phyloP scores from a whole-genome alignment of 1,140 invertebrate species.

The Drosophila kohkoa region DNA sequence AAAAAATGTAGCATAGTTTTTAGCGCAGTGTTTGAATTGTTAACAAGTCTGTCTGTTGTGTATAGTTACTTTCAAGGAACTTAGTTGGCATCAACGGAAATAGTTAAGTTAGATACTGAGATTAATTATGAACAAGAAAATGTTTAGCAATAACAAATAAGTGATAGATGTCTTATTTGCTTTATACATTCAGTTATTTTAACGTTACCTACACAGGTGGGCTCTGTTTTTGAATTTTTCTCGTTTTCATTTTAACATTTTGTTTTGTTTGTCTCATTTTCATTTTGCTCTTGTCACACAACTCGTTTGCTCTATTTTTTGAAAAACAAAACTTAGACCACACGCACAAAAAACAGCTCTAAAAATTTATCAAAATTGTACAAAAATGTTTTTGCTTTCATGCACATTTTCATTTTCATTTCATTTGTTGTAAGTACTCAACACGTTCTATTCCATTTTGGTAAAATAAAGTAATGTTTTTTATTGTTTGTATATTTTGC shows the following conservation, averaged over 20 bases:
- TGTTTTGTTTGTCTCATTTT: constrained; percentile 1
- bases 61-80: constrained; percentile 56
- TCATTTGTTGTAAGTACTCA: constrained; percentile 16
- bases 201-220: constrained; percentile 79
- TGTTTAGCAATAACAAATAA: constrained; percentile 34
- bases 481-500: constrained; percentile 70
- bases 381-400: constrained; percentile 54
- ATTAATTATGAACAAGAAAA: constrained; percentile 19
- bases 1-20: constrained; percentile 4
- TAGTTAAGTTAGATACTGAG: constrained; percentile 13
- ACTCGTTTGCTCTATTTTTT: constrained; percentile 48
- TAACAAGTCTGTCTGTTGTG: background rate
- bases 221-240: constrained; percentile 56
- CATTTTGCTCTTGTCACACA: constrained; percentile 42
- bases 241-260: constrained; percentile 37
- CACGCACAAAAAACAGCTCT: constrained; percentile 65
- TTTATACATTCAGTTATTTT: constrained; percentile 38
- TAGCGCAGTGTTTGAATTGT: background rate
- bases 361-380: constrained; percentile 78
- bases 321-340: constrained; percentile 49
- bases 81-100: constrained; percentile 47
- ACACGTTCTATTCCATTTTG: constrained; percentile 31
- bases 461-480: constrained; percentile 76
- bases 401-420: constrained; percentile 21
- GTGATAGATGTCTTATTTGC: constrained; percentile 49